A percentile compares a stretch with the other conserved stretches of the same genome.
These are phyloP conservation scores for Elegia similella DNA, from an alignment of 2,888 invertebrate species.

Conservation along the genomic window DNA sequence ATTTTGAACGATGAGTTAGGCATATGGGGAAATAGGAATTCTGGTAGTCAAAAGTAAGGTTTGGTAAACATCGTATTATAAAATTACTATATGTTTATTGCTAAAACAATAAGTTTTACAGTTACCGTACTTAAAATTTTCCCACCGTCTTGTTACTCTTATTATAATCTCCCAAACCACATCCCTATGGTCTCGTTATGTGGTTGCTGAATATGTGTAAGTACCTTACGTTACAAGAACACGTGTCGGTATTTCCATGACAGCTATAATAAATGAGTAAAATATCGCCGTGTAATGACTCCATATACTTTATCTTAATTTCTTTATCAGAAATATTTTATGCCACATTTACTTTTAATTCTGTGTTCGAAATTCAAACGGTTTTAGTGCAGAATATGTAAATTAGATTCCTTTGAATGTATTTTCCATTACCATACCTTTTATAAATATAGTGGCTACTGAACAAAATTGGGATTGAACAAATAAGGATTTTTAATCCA, in stretches of 20 bases:
- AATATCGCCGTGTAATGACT: conserved; percentile 5
- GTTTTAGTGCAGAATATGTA: background rate
- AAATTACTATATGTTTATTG: too few relatives aligned
- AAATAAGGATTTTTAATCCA: background rate
- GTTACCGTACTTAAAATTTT: too few relatives aligned
- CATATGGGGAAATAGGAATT: too few relatives aligned
- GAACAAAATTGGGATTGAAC: conserved; percentile 4
- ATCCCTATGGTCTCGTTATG: background rate
- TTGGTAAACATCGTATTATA: too few relatives aligned
- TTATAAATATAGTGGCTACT: background rate
- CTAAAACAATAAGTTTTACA: too few relatives aligned
- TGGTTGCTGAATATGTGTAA: background rate
- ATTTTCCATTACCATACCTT: conserved; percentile 2
- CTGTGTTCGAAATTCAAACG: background rate
- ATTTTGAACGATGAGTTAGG: too few relatives aligned
- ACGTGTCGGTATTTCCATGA: background rate
- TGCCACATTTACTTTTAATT: background rate
- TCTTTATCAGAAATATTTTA: background rate
- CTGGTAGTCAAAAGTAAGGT: too few relatives aligned
- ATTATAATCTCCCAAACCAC: background rate
- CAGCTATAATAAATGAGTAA: background rate
- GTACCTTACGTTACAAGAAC: background rate
- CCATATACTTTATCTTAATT: background rate
- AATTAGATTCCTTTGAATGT: conserved; percentile 1
- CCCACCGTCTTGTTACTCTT: too few relatives aligned